These are phyloP conservation scores for Armadillidium nasatum DNA, from an alignment of 1,140 invertebrate species.

Conservation along the genomic window DNA sequence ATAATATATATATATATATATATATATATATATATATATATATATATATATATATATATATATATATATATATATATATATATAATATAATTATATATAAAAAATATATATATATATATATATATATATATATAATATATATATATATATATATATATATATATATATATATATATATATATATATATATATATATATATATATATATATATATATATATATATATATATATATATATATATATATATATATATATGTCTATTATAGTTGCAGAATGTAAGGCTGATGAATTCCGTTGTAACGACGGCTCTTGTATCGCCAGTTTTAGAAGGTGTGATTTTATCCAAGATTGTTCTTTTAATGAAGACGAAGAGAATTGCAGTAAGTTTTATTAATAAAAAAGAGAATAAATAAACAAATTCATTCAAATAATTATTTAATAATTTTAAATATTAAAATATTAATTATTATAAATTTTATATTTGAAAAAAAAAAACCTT, in stretches of 20 bases:
- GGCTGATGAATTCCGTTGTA: slow-evolving; percentile 43
- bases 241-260: slow-evolving; percentile 7
- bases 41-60: too few relatives aligned
- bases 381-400: slow-evolving; percentile 46
- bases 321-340: slow-evolving; percentile 47
- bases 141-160: too few relatives aligned
- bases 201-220: slow-evolving; percentile 3
- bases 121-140: too few relatives aligned
- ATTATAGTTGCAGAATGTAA: slow-evolving; percentile 25
- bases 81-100: too few relatives aligned
- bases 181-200: not conserved
- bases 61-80: too few relatives aligned
- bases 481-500: too few relatives aligned
- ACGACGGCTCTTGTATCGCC: slow-evolving; percentile 45
- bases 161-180: not conserved
- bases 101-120: too few relatives aligned
- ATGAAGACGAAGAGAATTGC: slow-evolving; percentile 52
- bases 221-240: slow-evolving; percentile 14
- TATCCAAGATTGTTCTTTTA: slow-evolving; percentile 47
- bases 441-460: too few relatives aligned
- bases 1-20: too few relatives aligned
- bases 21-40: too few relatives aligned
- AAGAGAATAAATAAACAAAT: not conserved
- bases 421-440: too few relatives aligned
- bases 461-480: too few relatives aligned